Evolutionary conservation across 1,140 invertebrate species (phyloP), one percentile per base, ranked within the genome.

Genomic region (Chionoecetes opilio): DNA sequence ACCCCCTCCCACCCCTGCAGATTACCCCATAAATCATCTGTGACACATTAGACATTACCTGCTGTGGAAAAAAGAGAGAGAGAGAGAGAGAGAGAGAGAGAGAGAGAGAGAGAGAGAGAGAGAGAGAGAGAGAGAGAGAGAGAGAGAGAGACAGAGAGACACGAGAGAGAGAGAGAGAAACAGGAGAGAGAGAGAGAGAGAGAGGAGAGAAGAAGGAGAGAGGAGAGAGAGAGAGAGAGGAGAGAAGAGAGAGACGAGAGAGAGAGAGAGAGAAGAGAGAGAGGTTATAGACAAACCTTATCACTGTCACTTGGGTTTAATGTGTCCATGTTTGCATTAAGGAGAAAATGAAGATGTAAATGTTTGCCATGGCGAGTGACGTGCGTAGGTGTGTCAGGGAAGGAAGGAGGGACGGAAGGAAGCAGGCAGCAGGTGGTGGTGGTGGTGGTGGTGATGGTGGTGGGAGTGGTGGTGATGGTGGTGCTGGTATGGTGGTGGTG

Each of bases 101-200:
- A 92, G 90, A 92, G 90, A 92, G 90, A 92, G 90, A 92, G 90
- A 92, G 90, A 92, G 41, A 75, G 90, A 35, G 91, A 92, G 91
- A 92, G 91, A 92, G 46, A 82, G 91, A 37, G 91, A 92, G 91
- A 92, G 91, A 82, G 26, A 75, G 53, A 37, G 53, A 63, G 31
- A 82, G 89, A 91, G 37, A 26, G 46, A 32, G 17, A 14, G 21
- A 91, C 5, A 29, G 46, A 3, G 26, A 5, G 46, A 38, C 11
- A 17, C 9, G 41, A 0, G 11, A 38, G 29, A 91, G 88, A 17
- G 17, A 91, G 11, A 0, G 31, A 14, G 26, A 91, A 21, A 14
- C 31, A 26, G n/a, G 53, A 63, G 21, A 63, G 53, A 63, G 53
- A 26, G 53, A 63, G 88, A 90, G 88, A 90, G 88, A 90, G 88